Conservation (phyloP, 2,888 invertebrate genomes). For the Chesias legatella region DNA sequence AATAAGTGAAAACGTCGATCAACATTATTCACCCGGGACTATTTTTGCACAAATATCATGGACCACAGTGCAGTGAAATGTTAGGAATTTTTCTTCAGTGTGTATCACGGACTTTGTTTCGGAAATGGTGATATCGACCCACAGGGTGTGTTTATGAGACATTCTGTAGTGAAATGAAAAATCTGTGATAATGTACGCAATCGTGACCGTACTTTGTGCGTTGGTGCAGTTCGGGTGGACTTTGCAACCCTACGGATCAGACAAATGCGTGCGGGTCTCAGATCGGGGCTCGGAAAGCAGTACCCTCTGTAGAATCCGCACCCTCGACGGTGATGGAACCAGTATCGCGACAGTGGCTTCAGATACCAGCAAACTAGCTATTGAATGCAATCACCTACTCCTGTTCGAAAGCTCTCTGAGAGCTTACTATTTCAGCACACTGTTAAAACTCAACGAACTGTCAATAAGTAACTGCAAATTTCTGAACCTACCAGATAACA, state of each 20-base stretch:
- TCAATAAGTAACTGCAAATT: slow-evolving; percentile 90
- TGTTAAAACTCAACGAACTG: slow-evolving; percentile 87
- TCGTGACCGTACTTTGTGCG: slow-evolving; percentile 72
- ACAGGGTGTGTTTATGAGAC: slow-evolving; percentile 79
- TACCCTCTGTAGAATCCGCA: slow-evolving; percentile 85
- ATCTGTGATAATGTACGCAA: slow-evolving; percentile 77
- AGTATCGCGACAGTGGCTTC: slow-evolving; percentile 82
- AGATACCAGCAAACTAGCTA: slow-evolving; percentile 86
- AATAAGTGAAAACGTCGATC: slow-evolving; percentile 49
- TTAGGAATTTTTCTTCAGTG: slow-evolving; percentile 71
- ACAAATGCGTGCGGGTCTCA: slow-evolving; percentile 69
- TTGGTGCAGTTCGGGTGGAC: slow-evolving; percentile 78
- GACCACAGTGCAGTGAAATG: slow-evolving; percentile 75
- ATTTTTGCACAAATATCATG: slow-evolving; percentile 34
- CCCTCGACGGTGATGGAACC: slow-evolving; percentile 84
- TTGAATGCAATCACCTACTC: slow-evolving; percentile 89
- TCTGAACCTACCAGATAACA: slow-evolving; percentile 85
- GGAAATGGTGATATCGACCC: slow-evolving; percentile 81
- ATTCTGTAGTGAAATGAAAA: slow-evolving; percentile 75
- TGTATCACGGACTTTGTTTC: slow-evolving; percentile 76
- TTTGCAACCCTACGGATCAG: slow-evolving; percentile 75
- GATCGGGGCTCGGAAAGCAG: slow-evolving; percentile 72
- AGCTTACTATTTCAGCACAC: slow-evolving; percentile 85
- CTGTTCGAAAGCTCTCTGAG: slow-evolving; percentile 89
- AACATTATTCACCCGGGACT: slow-evolving; percentile 40